Base-by-base conservation (phyloP, 1,140 invertebrate species). In the Macrobrachium nipponense region DNA sequence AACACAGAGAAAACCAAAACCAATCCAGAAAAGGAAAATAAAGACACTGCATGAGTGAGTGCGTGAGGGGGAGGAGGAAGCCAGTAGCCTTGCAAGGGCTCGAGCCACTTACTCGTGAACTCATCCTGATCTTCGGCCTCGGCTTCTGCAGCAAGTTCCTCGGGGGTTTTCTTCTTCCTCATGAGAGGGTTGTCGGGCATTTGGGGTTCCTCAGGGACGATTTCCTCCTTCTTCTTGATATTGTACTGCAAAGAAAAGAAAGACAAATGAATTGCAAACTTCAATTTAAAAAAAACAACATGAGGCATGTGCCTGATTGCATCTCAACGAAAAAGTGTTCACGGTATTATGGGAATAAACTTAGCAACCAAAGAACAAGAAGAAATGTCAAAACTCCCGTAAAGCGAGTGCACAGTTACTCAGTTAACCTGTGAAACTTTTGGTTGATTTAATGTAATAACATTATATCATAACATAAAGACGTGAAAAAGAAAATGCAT, bases 81-180 rank as follows among this genome's bases (percentile, higher is more conserved):
- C 51, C 0, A 51, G 51, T 51, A 51, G 51, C 60, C 44, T 18
- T 62, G 43, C 68, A 27, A 18, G 11, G 11, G 60, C n/a, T 20
- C 58, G 14, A 68, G 36, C 17, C 79, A 88, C 95, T 95, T 94
- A 99, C 98, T 98, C 92, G 97, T 98, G 92, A 98, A 97, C 91
- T 99, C 98, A 91, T 98, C 97, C 92, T 98, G 96, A 90, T 98
- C 97, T 90, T 96, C 97, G 66, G 95, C 95, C 92, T 98, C 97
- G 15, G 97, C 97, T 91, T 99, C 98, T 27, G 96, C 95, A 62
- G 97, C 98, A 87, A 99, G 92, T 91, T 99, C 98, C 91, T 98
- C 98, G 0, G 97, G 97, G 61, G 98, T 98, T 93, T 99, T 99
- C 92, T 98, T 98, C 94, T 98, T 98, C 90, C 98, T 95, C 97